A percentile compares a stretch with the other conserved stretches of the same genome.
Evolutionary conservation across 2,888 invertebrate species (phyloP).

Genomic region (Rhimphoctona megacephalus): DNA sequence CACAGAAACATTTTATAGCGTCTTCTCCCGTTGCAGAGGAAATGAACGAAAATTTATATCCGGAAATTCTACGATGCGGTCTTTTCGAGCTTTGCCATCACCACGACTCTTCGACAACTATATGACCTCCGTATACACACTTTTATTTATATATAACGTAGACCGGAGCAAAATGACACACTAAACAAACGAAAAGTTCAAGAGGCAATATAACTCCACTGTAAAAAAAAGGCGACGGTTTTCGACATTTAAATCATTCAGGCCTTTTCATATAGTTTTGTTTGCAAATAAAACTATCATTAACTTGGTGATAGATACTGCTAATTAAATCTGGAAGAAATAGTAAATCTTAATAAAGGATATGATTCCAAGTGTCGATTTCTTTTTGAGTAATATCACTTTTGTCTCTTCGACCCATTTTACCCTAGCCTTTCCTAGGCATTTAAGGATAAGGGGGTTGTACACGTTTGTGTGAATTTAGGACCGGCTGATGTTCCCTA

Average conservation of each 20-base stretch:
- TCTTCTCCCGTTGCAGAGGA: conserved; percentile 2
- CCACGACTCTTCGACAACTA: conserved; percentile 26
- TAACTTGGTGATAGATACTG: neutral
- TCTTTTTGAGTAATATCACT: neutral
- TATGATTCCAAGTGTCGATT: neutral
- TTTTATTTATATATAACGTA: too few relatives aligned
- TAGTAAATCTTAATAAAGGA: neutral
- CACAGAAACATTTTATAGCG: neutral
- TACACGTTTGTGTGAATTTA: conserved; percentile 13
- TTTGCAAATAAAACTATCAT: neutral
- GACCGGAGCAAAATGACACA: neutral
- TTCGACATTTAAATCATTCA: neutral
- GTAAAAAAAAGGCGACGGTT: neutral
- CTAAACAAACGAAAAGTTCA: neutral
- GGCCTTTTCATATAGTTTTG: neutral
- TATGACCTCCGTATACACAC: neutral
- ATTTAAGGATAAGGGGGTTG: neutral
- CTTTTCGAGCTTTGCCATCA: conserved; percentile 24
- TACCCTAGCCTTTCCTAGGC: neutral
- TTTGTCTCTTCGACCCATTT: neutral
- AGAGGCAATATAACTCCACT: neutral
- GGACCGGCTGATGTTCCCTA: conserved; percentile 24
- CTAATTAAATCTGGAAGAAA: neutral
- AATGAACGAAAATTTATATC: conserved; percentile 52
- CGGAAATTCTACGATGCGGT: conserved; percentile 39